phyloP scores from a whole-genome alignment of 2,113 vertebrate genomes.

The Siniperca chuatsi region DNA sequence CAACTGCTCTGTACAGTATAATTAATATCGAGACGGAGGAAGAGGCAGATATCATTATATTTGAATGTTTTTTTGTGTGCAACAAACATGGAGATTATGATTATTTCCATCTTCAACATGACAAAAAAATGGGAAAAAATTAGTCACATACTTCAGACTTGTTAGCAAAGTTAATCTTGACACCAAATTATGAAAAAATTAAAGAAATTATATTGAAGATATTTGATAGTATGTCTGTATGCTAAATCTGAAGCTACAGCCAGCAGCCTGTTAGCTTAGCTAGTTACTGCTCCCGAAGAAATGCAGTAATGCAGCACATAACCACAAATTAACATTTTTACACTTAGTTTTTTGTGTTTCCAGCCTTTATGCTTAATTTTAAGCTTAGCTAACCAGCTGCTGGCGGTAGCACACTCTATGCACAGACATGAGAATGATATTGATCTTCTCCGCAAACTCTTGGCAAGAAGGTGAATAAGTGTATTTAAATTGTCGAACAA shows the following conservation, averaged over 20 bases:
- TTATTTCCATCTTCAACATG: background rate
- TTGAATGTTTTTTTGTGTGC: background rate
- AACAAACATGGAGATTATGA: background rate
- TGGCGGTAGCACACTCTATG: background rate
- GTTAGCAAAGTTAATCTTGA: background rate
- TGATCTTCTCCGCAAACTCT: too few relatives aligned
- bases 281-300: background rate
- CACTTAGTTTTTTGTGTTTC: too few relatives aligned
- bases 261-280: background rate
- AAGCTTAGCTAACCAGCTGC: background rate
- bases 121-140: background rate
- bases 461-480: background rate
- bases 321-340: background rate
- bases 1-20: background rate
- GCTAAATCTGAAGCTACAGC: background rate
- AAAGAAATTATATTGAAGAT: background rate
- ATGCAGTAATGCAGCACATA: background rate
- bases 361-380: background rate
- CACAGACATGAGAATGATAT: background rate
- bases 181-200: background rate
- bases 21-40: background rate
- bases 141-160: background rate
- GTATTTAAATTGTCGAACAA: background rate
- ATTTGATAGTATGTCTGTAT: background rate
- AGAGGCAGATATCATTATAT: background rate